Conservation (phyloP, 2,113 vertebrate species). For the Excalfactoria chinensis region DNA sequence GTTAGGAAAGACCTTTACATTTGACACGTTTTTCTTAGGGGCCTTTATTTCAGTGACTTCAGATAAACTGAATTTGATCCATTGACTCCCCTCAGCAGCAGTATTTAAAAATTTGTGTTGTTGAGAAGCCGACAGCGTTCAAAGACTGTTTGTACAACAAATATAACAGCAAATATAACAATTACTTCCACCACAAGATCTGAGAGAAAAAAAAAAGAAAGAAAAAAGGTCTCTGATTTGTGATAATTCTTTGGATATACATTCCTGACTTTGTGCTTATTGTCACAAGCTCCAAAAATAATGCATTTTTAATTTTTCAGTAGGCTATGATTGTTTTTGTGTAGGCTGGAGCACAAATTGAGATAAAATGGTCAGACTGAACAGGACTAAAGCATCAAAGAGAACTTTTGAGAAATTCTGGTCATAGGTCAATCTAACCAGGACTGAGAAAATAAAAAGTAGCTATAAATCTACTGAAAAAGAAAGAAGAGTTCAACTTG, state of each 20-base stretch:
- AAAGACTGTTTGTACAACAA: constrained; percentile 48
- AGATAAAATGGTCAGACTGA: constrained; percentile 20
- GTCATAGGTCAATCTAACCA: constrained; percentile 50
- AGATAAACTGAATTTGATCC: constrained; percentile 82
- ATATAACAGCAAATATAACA: constrained; percentile 48
- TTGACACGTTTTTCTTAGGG: constrained; percentile 84
- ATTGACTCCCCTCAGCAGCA: constrained; percentile 79
- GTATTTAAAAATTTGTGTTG: constrained; percentile 78
- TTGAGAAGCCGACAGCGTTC: constrained; percentile 66
- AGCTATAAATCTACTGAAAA: constrained; percentile 59
- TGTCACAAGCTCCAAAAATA: constrained; percentile 37
- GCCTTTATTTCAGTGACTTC: constrained; percentile 82
- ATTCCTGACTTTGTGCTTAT: constrained; percentile 2
- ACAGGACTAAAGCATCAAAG: constrained; percentile 55
- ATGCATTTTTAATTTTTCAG: constrained; percentile 37
- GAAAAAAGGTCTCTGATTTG: constrained; percentile 18
- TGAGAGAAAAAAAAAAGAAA: not conserved
- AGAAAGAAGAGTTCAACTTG: constrained; percentile 15
- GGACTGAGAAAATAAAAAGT: constrained; percentile 43
- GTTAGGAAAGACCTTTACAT: constrained; percentile 87
- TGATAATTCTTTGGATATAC: constrained; percentile 19
- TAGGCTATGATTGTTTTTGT: not conserved
- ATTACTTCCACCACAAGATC: constrained; percentile 64
- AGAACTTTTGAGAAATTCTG: constrained; percentile 47
- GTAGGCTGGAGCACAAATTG: not conserved